Evolutionary conservation across 2,797 vertebrate species (phyloP), one percentile per base, ranked within the genome.

Genomic region (Centropyge bicolor): DNA sequence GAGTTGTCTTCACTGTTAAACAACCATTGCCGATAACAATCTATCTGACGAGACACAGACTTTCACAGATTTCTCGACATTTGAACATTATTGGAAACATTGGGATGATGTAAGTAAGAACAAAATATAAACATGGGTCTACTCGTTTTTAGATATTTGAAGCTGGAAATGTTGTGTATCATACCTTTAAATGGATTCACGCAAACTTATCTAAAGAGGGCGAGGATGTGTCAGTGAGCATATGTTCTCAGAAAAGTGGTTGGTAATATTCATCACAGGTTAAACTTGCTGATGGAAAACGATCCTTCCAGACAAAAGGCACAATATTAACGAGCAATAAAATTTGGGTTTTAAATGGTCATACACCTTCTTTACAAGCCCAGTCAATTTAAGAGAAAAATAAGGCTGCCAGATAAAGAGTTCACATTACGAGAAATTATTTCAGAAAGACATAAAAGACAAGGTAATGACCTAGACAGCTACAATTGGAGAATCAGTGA

Each of bases 401-500:
- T 24, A 55, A 55, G 62, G 60, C 56, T 16, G 66, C 68, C 22
- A 6, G 20, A 72, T 70, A 35, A 84, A 84, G 61, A 81, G 55
- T 65, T 61, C 62, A 80, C 55, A 59, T 68, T 62, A 67, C 74
- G 62, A 73, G 67, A 88, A 86, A 76, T 71, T 3, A 78, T 86
- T 88, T 82, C n/a, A 64, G 75, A 82, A 83, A 77, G 49, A 79
- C 67, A 90, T 70, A 89, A 90, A 89, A 86, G 85, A 90, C 86
- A 84, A 86, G 80, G 81, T 83, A 71, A 81, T 77, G 76, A 80
- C 82, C 85, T 82, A 84, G 75, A 84, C 67, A 1, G 31, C 11
- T 55, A 71, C 72, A 80, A 69, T 59, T 64, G 70, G 74, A 76
- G 73, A 86, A 65, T 54, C 3, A 19, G 57, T n/a, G 14, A 54